Conservation (phyloP, 2,888 invertebrate genomes). For the Drosophila subquinaria region DNA sequence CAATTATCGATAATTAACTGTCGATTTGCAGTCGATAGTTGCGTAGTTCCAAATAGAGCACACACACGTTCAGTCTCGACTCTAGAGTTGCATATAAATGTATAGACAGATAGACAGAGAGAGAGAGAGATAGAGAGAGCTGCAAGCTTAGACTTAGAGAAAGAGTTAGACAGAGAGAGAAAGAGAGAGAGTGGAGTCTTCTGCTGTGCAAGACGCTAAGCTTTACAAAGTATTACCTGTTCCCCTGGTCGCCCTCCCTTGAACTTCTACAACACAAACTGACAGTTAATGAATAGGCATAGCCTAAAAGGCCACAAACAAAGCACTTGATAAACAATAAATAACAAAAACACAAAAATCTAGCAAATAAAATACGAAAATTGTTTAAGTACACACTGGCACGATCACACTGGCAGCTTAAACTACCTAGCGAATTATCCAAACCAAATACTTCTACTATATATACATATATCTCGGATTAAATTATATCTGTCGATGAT, state of each 20-base stretch:
- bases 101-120: constrained; percentile 8
- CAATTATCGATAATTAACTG: constrained; percentile 52
- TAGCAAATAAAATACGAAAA: constrained; percentile 15
- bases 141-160: constrained; percentile 57
- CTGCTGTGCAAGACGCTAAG: constrained; percentile 10
- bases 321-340: constrained; percentile 23
- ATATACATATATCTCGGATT: background rate
- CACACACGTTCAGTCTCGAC: constrained; percentile 32
- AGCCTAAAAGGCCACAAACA: constrained; percentile 42
- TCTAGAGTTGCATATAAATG: constrained; percentile 24
- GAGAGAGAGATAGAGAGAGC: constrained; percentile 33
- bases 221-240: constrained; percentile 25
- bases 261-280: constrained; percentile 9
- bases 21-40: constrained; percentile 47
- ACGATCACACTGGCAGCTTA: too few relatives aligned
- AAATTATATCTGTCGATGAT: constrained; percentile 16
- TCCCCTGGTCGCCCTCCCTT: background rate
- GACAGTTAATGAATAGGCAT: constrained; percentile 44
- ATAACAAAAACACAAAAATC: background rate
- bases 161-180: constrained; percentile 27
- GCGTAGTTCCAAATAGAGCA: constrained; percentile 55
- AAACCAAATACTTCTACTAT: constrained; percentile 32
- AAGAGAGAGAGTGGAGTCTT: constrained; percentile 16
- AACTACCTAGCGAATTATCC: constrained; percentile 24
- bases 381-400: constrained; percentile 26